Conservation (phyloP, 1,140 invertebrate species). For the Solenopsis fugax region DNA sequence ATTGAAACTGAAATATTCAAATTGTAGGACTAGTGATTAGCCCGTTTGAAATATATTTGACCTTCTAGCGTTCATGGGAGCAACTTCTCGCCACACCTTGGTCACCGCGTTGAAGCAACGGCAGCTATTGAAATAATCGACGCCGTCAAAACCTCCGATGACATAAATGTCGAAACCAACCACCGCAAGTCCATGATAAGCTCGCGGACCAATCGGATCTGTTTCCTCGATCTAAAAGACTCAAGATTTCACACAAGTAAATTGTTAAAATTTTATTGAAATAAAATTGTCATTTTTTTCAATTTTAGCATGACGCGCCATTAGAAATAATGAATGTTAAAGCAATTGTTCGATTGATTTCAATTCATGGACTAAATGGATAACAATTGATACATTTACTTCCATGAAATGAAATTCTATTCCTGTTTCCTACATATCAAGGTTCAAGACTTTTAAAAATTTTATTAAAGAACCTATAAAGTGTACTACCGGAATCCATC, state of each 20-base stretch:
- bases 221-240: slow-evolving; percentile 86
- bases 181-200: slow-evolving; percentile 91
- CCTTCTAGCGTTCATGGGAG: slow-evolving; percentile 89
- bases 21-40: slow-evolving; percentile 50
- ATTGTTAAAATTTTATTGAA: slow-evolving; percentile 5
- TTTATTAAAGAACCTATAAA: not conserved
- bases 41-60: slow-evolving; percentile 73
- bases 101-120: slow-evolving; percentile 89
- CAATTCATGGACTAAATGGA: too few relatives aligned
- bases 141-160: slow-evolving; percentile 90
- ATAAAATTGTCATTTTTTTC: not conserved
- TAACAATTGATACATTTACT: too few relatives aligned
- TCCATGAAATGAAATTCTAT: not conserved
- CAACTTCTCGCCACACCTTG: slow-evolving; percentile 89
- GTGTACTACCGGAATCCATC: slow-evolving; percentile 89
- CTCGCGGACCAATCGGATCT: slow-evolving; percentile 89
- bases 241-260: slow-evolving; percentile 22
- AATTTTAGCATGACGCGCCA: not conserved
- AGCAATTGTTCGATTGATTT: too few relatives aligned
- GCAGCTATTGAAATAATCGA: slow-evolving; percentile 89
- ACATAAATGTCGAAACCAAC: slow-evolving; percentile 90
- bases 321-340: too few relatives aligned
- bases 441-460: not conserved
- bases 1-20: not conserved
- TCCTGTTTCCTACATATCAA: not conserved